Conservation (phyloP, 2,888 invertebrate species). For the Phalera bucephala region DNA sequence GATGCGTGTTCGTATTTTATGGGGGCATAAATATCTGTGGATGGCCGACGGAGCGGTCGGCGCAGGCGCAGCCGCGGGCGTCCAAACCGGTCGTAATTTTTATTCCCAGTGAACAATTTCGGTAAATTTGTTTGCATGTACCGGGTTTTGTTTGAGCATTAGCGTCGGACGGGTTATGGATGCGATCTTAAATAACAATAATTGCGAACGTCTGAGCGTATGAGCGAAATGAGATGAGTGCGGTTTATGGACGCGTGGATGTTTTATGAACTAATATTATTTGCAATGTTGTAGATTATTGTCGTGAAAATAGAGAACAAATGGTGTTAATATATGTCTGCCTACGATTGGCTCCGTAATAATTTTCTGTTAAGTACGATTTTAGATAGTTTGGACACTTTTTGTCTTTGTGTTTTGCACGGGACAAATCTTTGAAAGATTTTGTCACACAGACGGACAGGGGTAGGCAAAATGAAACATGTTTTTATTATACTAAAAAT, state of each 20-base stretch:
- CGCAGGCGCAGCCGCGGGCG: conserved; percentile 46
- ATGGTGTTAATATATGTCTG: too few relatives aligned
- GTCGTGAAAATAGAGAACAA: too few relatives aligned
- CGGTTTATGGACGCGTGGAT: conserved; percentile 32
- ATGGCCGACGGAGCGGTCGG: conserved; percentile 38
- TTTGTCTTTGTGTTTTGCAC: too few relatives aligned
- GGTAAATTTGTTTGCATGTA: conserved; percentile 79
- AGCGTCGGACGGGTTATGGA: conserved; percentile 61
- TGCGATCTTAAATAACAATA: conserved; percentile 66
- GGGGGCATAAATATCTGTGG: conserved; percentile 68
- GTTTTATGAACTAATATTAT: conserved; percentile 30
- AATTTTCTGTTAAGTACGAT: too few relatives aligned
- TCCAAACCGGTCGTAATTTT: conserved; percentile 68
- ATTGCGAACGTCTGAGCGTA: conserved; percentile 42
- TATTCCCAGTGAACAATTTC: conserved; percentile 68
- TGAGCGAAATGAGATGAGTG: conserved; percentile 22
- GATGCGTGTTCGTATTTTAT: conserved; percentile 71
- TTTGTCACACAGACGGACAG: too few relatives aligned
- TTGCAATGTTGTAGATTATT: conserved; percentile 20
- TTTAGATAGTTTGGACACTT: too few relatives aligned
- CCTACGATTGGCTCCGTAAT: too few relatives aligned
- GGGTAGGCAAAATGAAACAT: too few relatives aligned
- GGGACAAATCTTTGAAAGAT: too few relatives aligned
- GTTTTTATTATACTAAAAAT: too few relatives aligned
- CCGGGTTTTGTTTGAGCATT: conserved; percentile 67